Base-by-base conservation (phyloP, 2,888 invertebrate genomes). In the Sinotaia quadrata region DNA sequence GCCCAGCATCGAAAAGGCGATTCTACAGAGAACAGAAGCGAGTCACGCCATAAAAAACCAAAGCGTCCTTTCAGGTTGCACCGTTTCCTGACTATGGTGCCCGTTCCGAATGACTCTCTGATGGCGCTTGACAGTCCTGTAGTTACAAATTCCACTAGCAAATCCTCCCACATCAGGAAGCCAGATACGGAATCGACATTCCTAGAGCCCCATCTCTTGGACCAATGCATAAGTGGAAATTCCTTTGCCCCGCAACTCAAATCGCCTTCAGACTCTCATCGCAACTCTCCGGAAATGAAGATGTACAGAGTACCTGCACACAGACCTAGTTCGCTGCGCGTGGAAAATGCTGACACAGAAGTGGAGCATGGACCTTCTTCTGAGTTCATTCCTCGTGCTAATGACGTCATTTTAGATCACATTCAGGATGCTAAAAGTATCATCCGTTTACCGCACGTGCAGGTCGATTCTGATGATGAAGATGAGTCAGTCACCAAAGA, bases 21-120 rank as follows among this genome's bases (percentile, higher is more conserved):
- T 10, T 18, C 41, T 18, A 41, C 41, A 41, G 41, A 41, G 41
- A 41, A 10, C 41, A 18, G 41, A 18, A 41, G 41, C 41, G 41
- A 41, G 41, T 12, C 10, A 41, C 10, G 41, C 18, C 41, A 10
- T 18, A 10, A 18, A 41, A 41, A 41, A 18, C 24, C n/a, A 4
- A 24, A 54, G 54, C 54, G 54, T 37, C 68, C 70, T 24, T 83
- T 81, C 44, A 78, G 80, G 62, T 56, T 83, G 34, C 77, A 81
- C 51, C 74, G 81, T 7, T 81, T 81, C 63, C 33, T 80, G n/a
- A 77, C 81, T 0, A 67, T 80, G 31, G 78, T 77, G 2, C 75
- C 80, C 15, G 34, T 31, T 7, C 47, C 68, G 15, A 57, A 57
- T 15, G 58, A 60, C 0, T 15, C 18, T 21, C 41, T 34, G 34